Base-by-base conservation (phyloP, 2,888 invertebrate genomes). In the Tethea ocularis region DNA sequence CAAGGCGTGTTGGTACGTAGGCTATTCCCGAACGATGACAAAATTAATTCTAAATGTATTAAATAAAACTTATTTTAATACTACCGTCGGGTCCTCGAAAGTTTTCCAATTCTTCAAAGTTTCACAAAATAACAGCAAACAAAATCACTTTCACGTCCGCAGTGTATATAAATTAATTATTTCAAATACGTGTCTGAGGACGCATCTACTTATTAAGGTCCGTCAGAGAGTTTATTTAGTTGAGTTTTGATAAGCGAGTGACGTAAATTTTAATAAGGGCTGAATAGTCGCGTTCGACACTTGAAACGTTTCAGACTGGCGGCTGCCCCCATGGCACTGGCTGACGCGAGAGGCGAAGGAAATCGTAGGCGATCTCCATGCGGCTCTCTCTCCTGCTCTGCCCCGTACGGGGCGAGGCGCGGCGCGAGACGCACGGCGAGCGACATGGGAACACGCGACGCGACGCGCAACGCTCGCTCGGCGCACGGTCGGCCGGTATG, bases 271-370 rank as follows among this genome's bases (percentile, higher is more conserved):
- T 78, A 80, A 81, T 82, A 74, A 76, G 76, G 76, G 72, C 68
- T 66, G 71, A 58, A 62, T 64, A 61, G 54, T 56, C 63, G 66
- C 67, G 68, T 55, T 66, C 61, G 59, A 57, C 68, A 62, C 72
- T 72, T 74, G 73, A 73, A 73, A 78, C 89, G 89, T 86, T 81
- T 76, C 74, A 70, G 81, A 67, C 78, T 73, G 71, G 63, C 85
- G 87, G 82, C 79, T 78, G 85, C 83, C 82, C 82, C 82, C 81
- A 78, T 73, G 75, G 77, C 78, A 89, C 89, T 89, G 87, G 61
- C 89, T 89, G 87, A 60, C 52, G 56, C 52, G 52, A 52, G 26
- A 17, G 51, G 17, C 17, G 11, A 13, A 23, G 29, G 55, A 46
- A n/a, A 46, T 6, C 41, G 17, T 20, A 46, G n/a, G 41, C 41